A percentile compares a stretch with the other conserved stretches of the same genome.
These are phyloP conservation scores for Tenthredo notha DNA, from an alignment of 2,888 invertebrate genomes.

Conservation along the genomic window DNA sequence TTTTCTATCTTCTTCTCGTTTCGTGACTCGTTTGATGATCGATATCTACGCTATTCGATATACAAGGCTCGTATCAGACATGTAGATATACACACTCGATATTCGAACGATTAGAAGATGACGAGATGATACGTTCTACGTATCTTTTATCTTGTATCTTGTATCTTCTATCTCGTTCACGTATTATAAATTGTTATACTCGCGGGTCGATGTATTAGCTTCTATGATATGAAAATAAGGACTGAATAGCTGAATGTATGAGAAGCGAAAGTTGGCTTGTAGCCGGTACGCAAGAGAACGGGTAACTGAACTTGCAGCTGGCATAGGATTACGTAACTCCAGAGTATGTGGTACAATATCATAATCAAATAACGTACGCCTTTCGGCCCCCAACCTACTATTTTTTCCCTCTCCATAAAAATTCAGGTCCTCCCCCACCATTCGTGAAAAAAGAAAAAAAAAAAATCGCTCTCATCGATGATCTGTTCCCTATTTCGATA, in stretches of 20 bases:
- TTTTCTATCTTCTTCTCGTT: neutral
- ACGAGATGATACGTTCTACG: neutral
- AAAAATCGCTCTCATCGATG: neutral
- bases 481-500: neutral
- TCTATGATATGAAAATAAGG: neutral
- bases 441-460: too few species aligned
- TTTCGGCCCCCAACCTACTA: neutral
- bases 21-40: neutral
- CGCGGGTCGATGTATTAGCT: neutral
- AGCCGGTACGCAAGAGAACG: slow-evolving; percentile 28
- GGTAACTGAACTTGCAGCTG: slow-evolving; percentile 44
- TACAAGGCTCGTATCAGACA: neutral
- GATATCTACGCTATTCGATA: neutral
- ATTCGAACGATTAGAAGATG: neutral
- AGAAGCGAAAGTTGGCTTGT: slow-evolving; percentile 27
- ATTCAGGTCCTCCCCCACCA: neutral
- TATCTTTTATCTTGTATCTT: neutral
- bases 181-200: neutral
- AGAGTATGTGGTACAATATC: slow-evolving; percentile 7
- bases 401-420: neutral
- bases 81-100: neutral
- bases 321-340: slow-evolving; percentile 32
- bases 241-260: neutral
- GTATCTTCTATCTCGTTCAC: neutral
- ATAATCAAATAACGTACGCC: slow-evolving; percentile 29